Evolutionary conservation across 2,797 vertebrate genomes (phyloP).

Genomic region (Anguilla megastoma): DNA sequence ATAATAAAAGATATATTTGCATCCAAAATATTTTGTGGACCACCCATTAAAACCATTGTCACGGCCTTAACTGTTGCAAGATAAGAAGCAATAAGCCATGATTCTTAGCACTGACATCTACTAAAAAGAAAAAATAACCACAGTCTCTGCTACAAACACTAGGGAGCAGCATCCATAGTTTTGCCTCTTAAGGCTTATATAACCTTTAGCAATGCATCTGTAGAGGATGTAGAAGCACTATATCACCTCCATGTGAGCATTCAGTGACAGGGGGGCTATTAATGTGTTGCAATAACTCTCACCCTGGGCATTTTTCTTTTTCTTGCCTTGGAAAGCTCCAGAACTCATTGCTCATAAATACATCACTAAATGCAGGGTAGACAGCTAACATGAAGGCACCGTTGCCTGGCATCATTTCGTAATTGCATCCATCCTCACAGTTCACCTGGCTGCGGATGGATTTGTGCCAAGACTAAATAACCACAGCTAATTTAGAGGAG

Average conservation of each 20-base stretch:
- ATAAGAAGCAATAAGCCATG: constrained; percentile 1
- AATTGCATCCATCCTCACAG: background rate
- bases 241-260: constrained; percentile 15
- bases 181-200: background rate
- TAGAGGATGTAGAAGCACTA: background rate
- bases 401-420: background rate
- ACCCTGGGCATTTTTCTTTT: constrained; percentile 7
- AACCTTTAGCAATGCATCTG: background rate
- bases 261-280: background rate
- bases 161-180: background rate
- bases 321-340: background rate
- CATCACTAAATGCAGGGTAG: background rate
- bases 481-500: background rate
- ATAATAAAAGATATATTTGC: background rate
- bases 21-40: background rate
- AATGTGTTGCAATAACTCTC: constrained; percentile 1
- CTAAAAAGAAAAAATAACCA: background rate
- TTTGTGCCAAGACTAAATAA: background rate
- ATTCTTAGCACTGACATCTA: background rate
- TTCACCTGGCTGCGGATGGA: background rate
- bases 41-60: background rate
- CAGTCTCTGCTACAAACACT: background rate
- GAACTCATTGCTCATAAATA: constrained; percentile 16
- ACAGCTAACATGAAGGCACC: background rate
- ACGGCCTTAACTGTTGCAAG: background rate